Base-by-base conservation (phyloP, 2,888 invertebrate species). In the Tromatobia lineatoria region DNA sequence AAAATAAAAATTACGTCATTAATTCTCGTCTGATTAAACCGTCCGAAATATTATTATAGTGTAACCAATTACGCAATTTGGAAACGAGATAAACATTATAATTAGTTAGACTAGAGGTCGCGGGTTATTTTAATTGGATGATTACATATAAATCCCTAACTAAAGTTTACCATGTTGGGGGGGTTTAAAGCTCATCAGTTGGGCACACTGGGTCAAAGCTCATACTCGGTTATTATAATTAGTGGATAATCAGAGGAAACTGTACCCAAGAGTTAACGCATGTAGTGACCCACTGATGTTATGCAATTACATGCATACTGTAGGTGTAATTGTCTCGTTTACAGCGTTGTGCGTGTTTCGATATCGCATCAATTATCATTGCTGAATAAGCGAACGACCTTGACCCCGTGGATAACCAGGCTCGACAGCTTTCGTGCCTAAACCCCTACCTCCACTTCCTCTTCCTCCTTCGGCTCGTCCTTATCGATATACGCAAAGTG, bases 401-500 rank as follows among this genome's bases (percentile, higher is more conserved):
- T 61, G 61, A 34, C 61, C 61, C 38, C 11, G 38, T 38, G 4
- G 61, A 38, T 61, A 13, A 15, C 1, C 23, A 23, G 1, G 54
- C 20, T 52, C 52, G 18, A 52, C 54, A 15, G 23, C 25, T 57
- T 23, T 54, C 13, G n/a, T 29, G n/a, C 13, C 18, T 10, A n/a
- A 18, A n/a, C 13, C 29, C 38, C 29, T 15, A 0, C 11, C 11
- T 57, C 71, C 71, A 20, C 42, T 52, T 57, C 54, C 54, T 57
- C 54, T 38, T 42, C 10, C 57, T 38, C 10, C 15, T 42, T 57
- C 11, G 23, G 10, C 23, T 25, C 38, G 13, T 45, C 54, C 23
- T 42, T 23, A 42, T 23, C 71, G 57, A 47, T 71, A 38, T 18
- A 71, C 38, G 18, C 15, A 66, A 66, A 71, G 52, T 79, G n/a